These are phyloP conservation scores for Dendrolimus kikuchii DNA, from an alignment of 1,140 invertebrate species.

Conservation along the genomic window DNA sequence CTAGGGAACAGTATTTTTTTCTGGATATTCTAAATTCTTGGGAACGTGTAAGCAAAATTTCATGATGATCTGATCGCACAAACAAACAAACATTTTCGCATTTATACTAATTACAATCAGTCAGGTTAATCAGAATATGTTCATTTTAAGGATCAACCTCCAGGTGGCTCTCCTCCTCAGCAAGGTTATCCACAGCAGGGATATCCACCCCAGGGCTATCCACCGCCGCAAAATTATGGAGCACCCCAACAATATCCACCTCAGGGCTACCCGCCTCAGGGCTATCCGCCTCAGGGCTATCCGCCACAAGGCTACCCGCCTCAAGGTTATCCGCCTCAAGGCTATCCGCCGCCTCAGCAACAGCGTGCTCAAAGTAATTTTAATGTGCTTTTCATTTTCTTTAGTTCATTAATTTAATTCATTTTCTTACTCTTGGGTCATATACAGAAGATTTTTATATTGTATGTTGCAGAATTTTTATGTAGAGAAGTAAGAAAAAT, in stretches of 20 bases:
- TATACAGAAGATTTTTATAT: too few relatives aligned
- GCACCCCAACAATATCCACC: slow-evolving; percentile 9
- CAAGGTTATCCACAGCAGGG: slow-evolving; percentile 7
- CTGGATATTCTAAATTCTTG: too few relatives aligned
- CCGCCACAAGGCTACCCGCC: slow-evolving; percentile 7
- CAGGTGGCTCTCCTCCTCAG: slow-evolving; percentile 5
- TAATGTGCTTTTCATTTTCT: background rate
- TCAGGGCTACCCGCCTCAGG: slow-evolving; percentile 16
- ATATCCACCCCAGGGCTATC: slow-evolving; percentile 9
- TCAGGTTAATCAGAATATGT: too few relatives aligned
- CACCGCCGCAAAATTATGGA: background rate
- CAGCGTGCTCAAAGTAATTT: background rate
- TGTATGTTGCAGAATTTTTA: too few relatives aligned
- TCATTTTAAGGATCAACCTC: background rate
- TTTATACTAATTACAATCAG: too few relatives aligned
- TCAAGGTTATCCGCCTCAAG: slow-evolving; percentile 6
- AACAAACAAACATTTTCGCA: too few relatives aligned
- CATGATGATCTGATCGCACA: too few relatives aligned
- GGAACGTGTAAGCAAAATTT: too few relatives aligned
- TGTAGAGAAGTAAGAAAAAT: too few relatives aligned
- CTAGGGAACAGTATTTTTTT: too few relatives aligned
- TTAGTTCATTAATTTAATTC: too few relatives aligned
- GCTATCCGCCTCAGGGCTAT: slow-evolving; percentile 6
- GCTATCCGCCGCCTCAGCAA: background rate
- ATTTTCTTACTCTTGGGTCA: too few relatives aligned